Percentiles rank a stretch among this genome's conserved stretches.
phyloP scores from a whole-genome alignment of 1,140 invertebrate species.

The Pachypsylla venusta region DNA sequence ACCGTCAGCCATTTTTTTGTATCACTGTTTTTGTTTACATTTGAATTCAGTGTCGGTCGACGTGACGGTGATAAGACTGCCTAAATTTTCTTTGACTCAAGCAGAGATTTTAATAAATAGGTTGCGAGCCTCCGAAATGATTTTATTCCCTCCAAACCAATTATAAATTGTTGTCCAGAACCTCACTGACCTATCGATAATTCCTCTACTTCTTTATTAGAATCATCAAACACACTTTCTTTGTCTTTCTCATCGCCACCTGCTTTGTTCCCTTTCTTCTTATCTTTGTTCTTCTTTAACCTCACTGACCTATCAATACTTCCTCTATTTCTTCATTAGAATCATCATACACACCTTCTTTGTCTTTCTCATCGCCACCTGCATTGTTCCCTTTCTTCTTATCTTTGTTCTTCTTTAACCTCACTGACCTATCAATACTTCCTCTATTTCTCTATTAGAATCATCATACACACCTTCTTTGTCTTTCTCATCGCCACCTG shows the following conservation, averaged over 20 bases:
- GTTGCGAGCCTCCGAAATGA: no score
- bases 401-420: conserved; percentile 42
- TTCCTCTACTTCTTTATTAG: conserved; percentile 4
- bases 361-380: conserved; percentile 11
- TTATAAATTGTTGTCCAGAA: not conserved
- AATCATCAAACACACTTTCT: conserved; percentile 5
- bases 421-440: not conserved
- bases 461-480: no score
- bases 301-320: conserved; percentile 25
- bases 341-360: conserved; percentile 3
- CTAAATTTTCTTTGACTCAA: no score
- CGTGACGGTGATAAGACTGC: no score
- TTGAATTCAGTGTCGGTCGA: no score
- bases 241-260: conserved; percentile 5
- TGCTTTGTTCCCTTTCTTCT: conserved; percentile 32
- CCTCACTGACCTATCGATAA: not conserved
- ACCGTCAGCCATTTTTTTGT: no score
- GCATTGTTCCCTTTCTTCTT: not conserved
- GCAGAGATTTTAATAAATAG: no score
- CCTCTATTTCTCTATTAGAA: conserved; percentile 1
- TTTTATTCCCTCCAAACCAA: no score
- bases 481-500: no score
- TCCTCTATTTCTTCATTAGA: conserved; percentile 1
- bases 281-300: conserved; percentile 36
- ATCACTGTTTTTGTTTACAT: no score